Evolutionary conservation across 2,113 vertebrate genomes (phyloP).

Genomic region (Callipepla californica): DNA sequence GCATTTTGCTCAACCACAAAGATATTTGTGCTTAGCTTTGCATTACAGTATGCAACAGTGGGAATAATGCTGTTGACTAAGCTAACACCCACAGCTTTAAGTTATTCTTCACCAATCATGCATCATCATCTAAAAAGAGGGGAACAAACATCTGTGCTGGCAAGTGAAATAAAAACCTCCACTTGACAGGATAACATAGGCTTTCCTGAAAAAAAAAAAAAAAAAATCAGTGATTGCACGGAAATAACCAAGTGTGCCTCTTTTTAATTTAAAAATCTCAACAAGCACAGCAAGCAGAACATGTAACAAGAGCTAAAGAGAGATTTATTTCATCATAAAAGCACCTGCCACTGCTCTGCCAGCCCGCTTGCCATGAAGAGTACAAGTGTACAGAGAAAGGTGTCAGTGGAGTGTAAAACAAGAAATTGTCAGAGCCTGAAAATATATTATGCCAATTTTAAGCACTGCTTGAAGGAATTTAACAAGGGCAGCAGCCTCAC

Average conservation of each 20-base stretch:
- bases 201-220: constrained; percentile 6
- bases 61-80: constrained; percentile 21
- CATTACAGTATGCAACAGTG: neutral
- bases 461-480: neutral
- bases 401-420: constrained; percentile 30
- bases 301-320: constrained; percentile 5
- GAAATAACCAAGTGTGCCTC: neutral
- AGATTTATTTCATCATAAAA: constrained; percentile 51
- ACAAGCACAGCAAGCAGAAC: constrained; percentile 18
- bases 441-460: neutral
- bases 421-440: neutral
- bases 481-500: neutral
- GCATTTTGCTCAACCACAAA: neutral
- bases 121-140: neutral
- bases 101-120: neutral
- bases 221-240: neutral
- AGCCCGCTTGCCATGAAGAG: neutral
- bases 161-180: neutral
- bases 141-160: neutral
- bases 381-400: neutral
- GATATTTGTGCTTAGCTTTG: neutral
- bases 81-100: neutral
- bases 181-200: neutral
- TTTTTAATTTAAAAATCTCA: constrained; percentile 28
- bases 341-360: neutral